phyloP scores from a whole-genome alignment of 2,888 invertebrate species.

The Drosophila stalkeri region DNA sequence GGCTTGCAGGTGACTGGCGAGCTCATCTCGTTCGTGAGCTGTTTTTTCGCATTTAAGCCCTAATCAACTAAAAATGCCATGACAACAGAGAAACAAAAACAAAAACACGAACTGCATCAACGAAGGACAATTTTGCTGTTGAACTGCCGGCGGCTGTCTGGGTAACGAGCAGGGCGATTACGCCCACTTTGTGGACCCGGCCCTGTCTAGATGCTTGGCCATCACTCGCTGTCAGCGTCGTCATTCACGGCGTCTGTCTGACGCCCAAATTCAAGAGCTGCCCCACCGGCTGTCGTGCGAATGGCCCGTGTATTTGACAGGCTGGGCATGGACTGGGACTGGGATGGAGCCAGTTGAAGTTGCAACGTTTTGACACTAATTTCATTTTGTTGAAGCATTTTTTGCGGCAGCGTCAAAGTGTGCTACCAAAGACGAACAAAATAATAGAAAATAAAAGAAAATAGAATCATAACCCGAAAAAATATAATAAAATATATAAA shows the following conservation, averaged over 20 bases:
- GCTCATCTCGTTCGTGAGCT: conserved; percentile 20
- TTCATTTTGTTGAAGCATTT: conserved; percentile 69
- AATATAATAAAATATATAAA: neutral
- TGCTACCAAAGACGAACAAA: conserved; percentile 13
- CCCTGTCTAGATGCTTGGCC: conserved; percentile 29
- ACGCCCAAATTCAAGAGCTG: conserved; percentile 49
- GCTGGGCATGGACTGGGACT: conserved; percentile 10
- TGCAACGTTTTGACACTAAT: conserved; percentile 81
- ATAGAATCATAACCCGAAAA: neutral
- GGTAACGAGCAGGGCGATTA: conserved; percentile 72
- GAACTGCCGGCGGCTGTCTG: conserved; percentile 55
- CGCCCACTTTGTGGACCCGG: conserved; percentile 50
- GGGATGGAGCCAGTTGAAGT: conserved; percentile 40
- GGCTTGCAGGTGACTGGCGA: conserved; percentile 23
- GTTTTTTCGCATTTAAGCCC: conserved; percentile 20
- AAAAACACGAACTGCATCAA: conserved; percentile 20
- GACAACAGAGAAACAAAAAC: conserved; percentile 52
- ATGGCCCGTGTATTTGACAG: conserved; percentile 55
- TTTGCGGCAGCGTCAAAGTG: conserved; percentile 49
- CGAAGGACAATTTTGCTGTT: conserved; percentile 23
- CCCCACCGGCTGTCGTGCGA: conserved; percentile 28
- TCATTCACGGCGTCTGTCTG: conserved; percentile 27
- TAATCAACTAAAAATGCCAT: conserved; percentile 77
- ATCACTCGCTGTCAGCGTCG: conserved; percentile 40
- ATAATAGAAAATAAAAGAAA: conserved; percentile 3